These are phyloP conservation scores for Tamias sibiricus DNA, from an alignment of 2,113 vertebrate genomes.

Conservation along the genomic window DNA sequence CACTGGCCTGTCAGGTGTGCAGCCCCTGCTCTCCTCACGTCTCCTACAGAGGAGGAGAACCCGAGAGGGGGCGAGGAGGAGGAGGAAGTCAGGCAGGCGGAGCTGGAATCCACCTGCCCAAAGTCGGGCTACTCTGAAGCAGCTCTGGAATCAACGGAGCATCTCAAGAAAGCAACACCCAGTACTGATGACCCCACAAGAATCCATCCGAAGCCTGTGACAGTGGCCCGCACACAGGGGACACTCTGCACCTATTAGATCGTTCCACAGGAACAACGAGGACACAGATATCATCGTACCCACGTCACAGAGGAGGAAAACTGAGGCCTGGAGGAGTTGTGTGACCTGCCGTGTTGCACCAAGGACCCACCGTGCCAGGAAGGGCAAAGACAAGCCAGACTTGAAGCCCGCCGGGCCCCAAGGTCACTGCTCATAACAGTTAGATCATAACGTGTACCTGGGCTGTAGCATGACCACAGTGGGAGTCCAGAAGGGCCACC, in stretches of 20 bases:
- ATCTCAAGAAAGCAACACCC: neutral
- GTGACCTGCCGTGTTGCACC: neutral
- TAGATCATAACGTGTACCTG: neutral
- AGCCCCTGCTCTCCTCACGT: neutral
- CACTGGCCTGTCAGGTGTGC: neutral
- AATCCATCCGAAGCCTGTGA: neutral
- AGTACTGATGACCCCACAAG: neutral
- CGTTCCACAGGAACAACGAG: too few species aligned
- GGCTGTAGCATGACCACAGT: neutral
- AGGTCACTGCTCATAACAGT: neutral
- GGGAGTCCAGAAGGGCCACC: neutral
- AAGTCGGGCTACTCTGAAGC: neutral
- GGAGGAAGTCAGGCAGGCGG: neutral
- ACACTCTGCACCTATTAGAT: too few species aligned
- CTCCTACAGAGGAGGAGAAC: too few species aligned
- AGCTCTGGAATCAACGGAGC: neutral
- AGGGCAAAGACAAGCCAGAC: neutral
- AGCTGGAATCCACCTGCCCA: neutral
- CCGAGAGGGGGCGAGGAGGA: too few species aligned
- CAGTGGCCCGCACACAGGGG: rapidly evolving
- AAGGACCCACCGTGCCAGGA: too few species aligned
- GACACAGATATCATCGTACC: too few species aligned
- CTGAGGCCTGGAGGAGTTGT: neutral
- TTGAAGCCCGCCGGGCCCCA: neutral
- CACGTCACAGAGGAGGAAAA: neutral